Evolutionary conservation across 2,797 vertebrate species (phyloP), one percentile per base, ranked within the genome.

Genomic region (Choloepus didactylus): DNA sequence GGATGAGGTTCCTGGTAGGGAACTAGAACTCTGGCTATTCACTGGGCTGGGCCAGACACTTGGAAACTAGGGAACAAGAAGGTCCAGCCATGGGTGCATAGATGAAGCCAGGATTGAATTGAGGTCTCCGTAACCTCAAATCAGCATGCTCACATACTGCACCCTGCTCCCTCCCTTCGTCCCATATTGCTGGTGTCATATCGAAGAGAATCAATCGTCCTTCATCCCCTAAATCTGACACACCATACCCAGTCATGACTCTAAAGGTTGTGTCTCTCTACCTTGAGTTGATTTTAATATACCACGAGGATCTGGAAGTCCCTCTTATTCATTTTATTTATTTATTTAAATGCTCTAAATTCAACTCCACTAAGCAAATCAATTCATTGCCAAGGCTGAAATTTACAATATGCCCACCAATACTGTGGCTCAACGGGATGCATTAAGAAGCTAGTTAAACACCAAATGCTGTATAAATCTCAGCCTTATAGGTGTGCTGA

Each of bases 391-490:
- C 6, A 21, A 95, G 89, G 64, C 91, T 88, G 49, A 97, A 97
- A 97, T 97, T 97, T 97, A 98, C 89, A 97, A 95, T 95, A 96
- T 0, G 0, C 67, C 93, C 91, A 95, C 95, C 96, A 96, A 93
- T 95, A 94, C 92, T 70, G 64, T 51, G 94, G 91, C 93, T 93
- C 96, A 93, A 95, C 86, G 94, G 91, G 96, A 94, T 97, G 95
- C 97, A 97, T 98, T 97, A 97, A 97, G 97, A 96, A 94, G 96
- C 97, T 95, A 96, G 97, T 97, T 97, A 98, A 97, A 97, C 95
- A 96, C 86, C 92, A 95, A 97, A 97, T 72, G 89, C 75, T 79
- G 81, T 94, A 97, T 98, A 98, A 98, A 98, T 98, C 97, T 98
- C 80, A 82, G 92, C 87, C 97, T 98, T 97, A 97, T 96, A 97